Conservation (phyloP, 2,113 vertebrate species). For the Mastomys natalensis region DNA sequence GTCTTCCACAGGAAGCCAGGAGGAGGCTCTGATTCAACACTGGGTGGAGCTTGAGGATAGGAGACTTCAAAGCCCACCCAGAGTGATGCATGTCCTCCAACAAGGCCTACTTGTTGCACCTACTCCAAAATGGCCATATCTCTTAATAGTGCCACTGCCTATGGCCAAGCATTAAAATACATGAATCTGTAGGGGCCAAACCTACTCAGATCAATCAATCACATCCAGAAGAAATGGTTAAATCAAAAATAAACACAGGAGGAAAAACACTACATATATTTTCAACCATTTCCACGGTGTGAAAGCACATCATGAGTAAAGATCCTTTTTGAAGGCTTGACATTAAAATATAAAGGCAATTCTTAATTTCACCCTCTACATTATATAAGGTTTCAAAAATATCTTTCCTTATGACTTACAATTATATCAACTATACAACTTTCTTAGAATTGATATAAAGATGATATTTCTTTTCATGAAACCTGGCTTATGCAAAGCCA, state of each 20-base stretch:
- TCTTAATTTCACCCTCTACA: not conserved
- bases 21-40: too few species aligned
- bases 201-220: too few species aligned
- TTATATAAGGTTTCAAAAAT: not conserved
- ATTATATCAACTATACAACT: not conserved
- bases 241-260: not conserved
- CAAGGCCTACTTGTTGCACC: too few species aligned
- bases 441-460: conserved; percentile 58
- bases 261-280: not conserved
- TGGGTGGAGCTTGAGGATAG: too few species aligned
- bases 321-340: not conserved
- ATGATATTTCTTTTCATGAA: conserved; percentile 63
- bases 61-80: too few species aligned
- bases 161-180: too few species aligned
- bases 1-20: too few species aligned
- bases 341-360: not conserved
- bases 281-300: not conserved
- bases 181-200: too few species aligned
- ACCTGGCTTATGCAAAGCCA: conserved; percentile 17
- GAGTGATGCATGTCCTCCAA: too few species aligned
- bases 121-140: too few species aligned
- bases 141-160: too few species aligned
- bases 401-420: not conserved
- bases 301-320: not conserved
- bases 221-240: not conserved